Conservation (phyloP, 2,888 invertebrate genomes). For the Panzeria rudis region DNA sequence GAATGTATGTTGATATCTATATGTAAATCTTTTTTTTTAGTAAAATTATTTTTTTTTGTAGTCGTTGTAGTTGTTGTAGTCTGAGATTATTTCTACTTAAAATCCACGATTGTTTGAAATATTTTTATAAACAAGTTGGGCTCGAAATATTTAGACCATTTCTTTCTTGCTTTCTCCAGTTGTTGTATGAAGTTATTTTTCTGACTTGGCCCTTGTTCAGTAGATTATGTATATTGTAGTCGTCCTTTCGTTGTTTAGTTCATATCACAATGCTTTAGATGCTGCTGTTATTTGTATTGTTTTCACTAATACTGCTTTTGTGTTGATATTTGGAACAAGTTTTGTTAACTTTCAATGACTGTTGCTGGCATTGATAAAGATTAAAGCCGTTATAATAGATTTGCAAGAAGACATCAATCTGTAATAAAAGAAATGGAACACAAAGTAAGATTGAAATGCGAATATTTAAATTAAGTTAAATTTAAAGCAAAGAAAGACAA, state of each 20-base stretch:
- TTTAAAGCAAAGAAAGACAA: background rate
- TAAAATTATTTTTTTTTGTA: background rate
- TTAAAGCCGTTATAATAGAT: conserved; percentile 45
- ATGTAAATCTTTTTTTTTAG: conserved; percentile 52
- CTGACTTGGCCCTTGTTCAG: conserved; percentile 53
- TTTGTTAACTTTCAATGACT: conserved; percentile 61
- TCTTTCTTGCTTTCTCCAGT: background rate
- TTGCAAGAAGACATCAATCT: conserved; percentile 57
- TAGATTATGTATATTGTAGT: conserved; percentile 45
- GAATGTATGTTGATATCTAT: conserved; percentile 1
- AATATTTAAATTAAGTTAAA: conserved; percentile 6
- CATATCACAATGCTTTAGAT: conserved; percentile 48
- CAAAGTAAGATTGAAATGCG: background rate
- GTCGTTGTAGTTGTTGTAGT: conserved; percentile 21
- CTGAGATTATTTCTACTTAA: conserved; percentile 65
- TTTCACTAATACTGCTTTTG: conserved; percentile 50
- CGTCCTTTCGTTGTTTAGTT: conserved; percentile 57
- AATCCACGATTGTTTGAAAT: conserved; percentile 60
- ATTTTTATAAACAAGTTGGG: conserved; percentile 45
- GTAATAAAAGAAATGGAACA: conserved; percentile 42
- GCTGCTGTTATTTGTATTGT: conserved; percentile 46
- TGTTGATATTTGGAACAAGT: conserved; percentile 48
- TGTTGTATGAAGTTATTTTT: conserved; percentile 28
- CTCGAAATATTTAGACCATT: conserved; percentile 53
- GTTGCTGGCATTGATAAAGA: conserved; percentile 70